Evolutionary conservation across 35 echinoderm and acorn worm genomes (phyloP).

Genomic region (Stichopus chloronotus): DNA sequence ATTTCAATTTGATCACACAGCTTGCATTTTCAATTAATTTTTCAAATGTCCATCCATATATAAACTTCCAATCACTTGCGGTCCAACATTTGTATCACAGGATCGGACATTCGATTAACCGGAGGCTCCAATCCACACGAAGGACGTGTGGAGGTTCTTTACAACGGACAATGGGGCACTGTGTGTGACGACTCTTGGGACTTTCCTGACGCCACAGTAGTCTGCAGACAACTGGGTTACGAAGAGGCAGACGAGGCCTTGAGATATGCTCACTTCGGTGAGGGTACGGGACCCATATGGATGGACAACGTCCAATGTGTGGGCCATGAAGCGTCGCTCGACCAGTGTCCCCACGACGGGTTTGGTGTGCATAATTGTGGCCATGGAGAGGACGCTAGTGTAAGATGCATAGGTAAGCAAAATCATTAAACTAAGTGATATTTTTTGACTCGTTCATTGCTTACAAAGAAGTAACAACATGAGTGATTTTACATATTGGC

Average conservation of each 20-base stretch:
- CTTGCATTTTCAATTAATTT: too few relatives aligned
- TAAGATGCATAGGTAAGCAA: neutral
- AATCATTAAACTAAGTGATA: neutral
- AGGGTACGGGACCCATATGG: conserved; percentile 53
- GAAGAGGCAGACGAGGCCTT: neutral
- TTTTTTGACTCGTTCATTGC: neutral
- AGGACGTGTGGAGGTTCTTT: neutral
- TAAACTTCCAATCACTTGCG: too few relatives aligned
- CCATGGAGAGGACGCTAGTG: conserved; percentile 51
- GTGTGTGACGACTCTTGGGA: conserved; percentile 2
- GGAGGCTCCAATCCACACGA: neutral
- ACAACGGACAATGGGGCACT: neutral
- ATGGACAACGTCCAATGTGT: conserved; percentile 59
- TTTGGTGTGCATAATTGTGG: conserved; percentile 50
- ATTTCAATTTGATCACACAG: too few relatives aligned
- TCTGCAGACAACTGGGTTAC: conserved; percentile 63
- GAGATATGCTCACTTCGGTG: conserved; percentile 34
- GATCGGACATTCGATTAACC: neutral
- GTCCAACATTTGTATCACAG: neutral
- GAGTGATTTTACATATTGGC: neutral
- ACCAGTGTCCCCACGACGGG: conserved; percentile 33
- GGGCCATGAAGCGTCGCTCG: conserved; percentile 48
- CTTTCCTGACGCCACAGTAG: conserved; percentile 44
- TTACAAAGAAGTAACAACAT: neutral
- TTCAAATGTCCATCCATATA: too few relatives aligned